Conservation (phyloP, 1,140 invertebrate genomes). For the Ostrea denselamellosa region DNA sequence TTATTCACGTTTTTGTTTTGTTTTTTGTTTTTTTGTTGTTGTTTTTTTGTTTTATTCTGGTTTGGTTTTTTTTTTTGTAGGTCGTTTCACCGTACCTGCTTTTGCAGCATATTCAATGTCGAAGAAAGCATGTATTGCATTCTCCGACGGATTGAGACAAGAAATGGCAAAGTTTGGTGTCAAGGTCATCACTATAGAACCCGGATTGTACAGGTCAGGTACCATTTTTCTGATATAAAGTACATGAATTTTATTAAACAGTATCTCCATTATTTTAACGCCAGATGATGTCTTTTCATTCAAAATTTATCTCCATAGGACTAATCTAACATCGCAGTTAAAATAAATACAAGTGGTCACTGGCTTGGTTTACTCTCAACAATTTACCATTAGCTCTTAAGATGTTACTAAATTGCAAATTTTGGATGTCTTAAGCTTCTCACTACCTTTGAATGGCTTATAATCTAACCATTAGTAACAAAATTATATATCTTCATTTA, state of each 20-base stretch:
- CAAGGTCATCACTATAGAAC: constrained; percentile 77
- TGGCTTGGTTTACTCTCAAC: too few species aligned
- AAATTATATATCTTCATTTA: constrained; percentile 49
- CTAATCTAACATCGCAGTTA: too few species aligned
- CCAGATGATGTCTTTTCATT: too few species aligned
- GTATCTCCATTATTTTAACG: too few species aligned
- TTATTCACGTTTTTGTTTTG: not conserved
- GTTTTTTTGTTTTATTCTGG: too few species aligned
- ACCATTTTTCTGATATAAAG: not conserved
- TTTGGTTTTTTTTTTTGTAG: too few species aligned
- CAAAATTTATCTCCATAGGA: too few species aligned
- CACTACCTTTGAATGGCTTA: not conserved
- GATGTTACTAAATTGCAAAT: not conserved
- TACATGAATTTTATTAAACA: not conserved
- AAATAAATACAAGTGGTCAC: too few species aligned
- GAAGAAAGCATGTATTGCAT: constrained; percentile 86
- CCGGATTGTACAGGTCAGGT: constrained; percentile 77
- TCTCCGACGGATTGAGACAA: constrained; percentile 75
- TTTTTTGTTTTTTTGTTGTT: too few species aligned
- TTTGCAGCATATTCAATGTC: constrained; percentile 90
- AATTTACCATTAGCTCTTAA: too few species aligned
- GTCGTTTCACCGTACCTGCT: constrained; percentile 86
- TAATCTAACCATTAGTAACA: not conserved
- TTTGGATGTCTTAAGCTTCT: not conserved
- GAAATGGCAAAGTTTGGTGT: constrained; percentile 79